These are phyloP conservation scores for Anneissia japonica DNA, from an alignment of 35 echinoderm and acorn worm genomes.

Conservation along the genomic window DNA sequence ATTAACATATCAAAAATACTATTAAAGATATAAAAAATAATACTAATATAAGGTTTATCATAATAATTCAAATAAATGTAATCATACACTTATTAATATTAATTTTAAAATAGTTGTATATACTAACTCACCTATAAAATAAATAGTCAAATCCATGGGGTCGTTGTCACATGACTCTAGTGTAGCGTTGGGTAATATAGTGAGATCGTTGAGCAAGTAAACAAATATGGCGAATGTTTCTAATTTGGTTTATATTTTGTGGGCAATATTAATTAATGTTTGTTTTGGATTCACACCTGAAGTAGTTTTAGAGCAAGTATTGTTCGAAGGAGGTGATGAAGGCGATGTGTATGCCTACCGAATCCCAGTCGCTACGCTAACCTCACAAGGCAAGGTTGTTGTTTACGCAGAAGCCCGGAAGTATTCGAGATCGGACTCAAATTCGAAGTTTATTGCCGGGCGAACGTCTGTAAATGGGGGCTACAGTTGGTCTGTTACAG, in stretches of 20 bases:
- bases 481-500: slow-evolving; percentile 12
- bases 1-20: too few relatives aligned
- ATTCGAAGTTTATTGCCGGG: slow-evolving; percentile 68
- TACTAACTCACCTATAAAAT: too few relatives aligned
- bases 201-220: too few relatives aligned
- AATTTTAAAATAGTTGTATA: too few relatives aligned
- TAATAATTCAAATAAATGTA: too few relatives aligned
- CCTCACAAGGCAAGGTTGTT: slow-evolving; percentile 48
- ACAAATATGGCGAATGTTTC: not conserved
- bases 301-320: not conserved
- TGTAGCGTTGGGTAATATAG: too few relatives aligned
- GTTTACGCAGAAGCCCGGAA: slow-evolving; percentile 71
- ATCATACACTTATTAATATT: too few relatives aligned
- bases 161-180: too few relatives aligned
- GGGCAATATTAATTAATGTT: not conserved
- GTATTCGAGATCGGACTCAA: slow-evolving; percentile 33
- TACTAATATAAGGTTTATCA: too few relatives aligned
- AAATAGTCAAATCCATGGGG: too few relatives aligned
- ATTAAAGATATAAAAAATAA: too few relatives aligned
- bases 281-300: not conserved
- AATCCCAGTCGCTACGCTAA: not conserved
- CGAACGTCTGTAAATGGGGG: slow-evolving; percentile 42
- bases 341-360: not conserved
- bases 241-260: not conserved
- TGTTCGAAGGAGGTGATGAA: not conserved